phyloP scores from a whole-genome alignment of 2,797 vertebrate genomes.

The Synaphobranchus kaupii region DNA sequence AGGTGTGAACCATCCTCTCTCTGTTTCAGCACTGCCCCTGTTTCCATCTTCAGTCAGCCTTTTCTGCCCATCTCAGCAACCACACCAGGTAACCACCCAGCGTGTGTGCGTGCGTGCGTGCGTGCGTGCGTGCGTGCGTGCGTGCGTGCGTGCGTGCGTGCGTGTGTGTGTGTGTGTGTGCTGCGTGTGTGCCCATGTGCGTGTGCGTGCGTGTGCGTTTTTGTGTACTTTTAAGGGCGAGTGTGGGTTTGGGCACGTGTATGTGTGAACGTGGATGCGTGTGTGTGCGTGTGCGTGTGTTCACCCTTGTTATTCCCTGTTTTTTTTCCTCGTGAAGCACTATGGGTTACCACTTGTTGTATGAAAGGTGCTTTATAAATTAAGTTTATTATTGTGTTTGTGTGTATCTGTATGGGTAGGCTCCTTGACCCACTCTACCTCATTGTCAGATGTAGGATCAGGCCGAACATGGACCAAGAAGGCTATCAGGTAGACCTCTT shows the following conservation, averaged over 20 bases:
- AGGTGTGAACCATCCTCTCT: background rate
- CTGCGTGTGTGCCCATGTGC: conserved; percentile 3
- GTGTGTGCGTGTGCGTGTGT: conserved; percentile 33
- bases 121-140: background rate
- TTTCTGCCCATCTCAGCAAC: conserved; percentile 82
- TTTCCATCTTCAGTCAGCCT: conserved; percentile 84
- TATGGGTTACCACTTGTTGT: too few species aligned
- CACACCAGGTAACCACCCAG: conserved; percentile 47
- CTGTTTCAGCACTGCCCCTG: conserved; percentile 74
- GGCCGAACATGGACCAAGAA: conserved; percentile 87
- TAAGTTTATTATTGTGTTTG: conserved; percentile 17
- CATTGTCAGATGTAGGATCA: conserved; percentile 90
- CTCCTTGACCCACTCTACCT: conserved; percentile 87
- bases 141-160: background rate
- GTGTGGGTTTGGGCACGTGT: conserved; percentile 4
- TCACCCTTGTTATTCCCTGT: too few species aligned
- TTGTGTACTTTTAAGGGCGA: conserved; percentile 7
- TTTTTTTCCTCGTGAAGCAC: too few species aligned
- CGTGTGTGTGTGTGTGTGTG: conserved; percentile 10
- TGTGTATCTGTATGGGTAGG: conserved; percentile 69
- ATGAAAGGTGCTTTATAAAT: too few species aligned
- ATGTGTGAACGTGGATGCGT: conserved; percentile 19
- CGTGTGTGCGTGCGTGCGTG: conserved; percentile 9
- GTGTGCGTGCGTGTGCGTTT: background rate
- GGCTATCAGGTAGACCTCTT: conserved; percentile 75